Percentiles rank a stretch among this genome's conserved stretches.
phyloP scores from a whole-genome alignment of 2,797 vertebrate species.

The Pygocentrus nattereri region DNA sequence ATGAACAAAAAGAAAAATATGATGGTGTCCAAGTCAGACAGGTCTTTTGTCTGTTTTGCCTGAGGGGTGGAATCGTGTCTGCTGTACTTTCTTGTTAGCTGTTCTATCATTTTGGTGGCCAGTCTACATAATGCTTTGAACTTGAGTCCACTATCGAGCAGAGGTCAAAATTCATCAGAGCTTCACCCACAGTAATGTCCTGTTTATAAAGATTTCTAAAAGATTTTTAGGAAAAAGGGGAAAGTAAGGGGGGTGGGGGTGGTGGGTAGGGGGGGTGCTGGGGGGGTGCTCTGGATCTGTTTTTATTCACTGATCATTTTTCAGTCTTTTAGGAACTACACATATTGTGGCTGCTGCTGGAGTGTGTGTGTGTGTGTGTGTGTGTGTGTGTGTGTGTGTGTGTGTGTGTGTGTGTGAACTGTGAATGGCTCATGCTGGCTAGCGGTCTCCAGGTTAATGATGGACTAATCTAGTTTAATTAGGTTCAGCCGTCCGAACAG shows the following conservation, averaged over 20 bases:
- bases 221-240: too few relatives aligned
- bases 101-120: not conserved
- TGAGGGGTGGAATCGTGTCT: not conserved
- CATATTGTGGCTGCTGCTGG: not conserved
- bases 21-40: too few relatives aligned
- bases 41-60: not conserved
- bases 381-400: not conserved
- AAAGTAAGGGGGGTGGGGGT: too few relatives aligned
- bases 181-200: not conserved
- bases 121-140: not conserved
- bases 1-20: too few relatives aligned
- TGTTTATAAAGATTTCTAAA: not conserved
- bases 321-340: too few relatives aligned
- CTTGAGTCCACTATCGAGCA: not conserved
- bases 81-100: not conserved
- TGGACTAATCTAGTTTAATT: conserved; percentile 56
- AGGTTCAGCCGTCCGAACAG: conserved; percentile 33
- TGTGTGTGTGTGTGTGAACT: not conserved
- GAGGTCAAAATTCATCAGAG: not conserved
- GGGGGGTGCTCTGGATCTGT: too few relatives aligned
- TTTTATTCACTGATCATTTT: too few relatives aligned
- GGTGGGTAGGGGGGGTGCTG: too few relatives aligned
- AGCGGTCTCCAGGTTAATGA: conserved; percentile 53
- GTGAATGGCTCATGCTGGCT: conserved; percentile 1
- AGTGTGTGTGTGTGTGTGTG: not conserved